Percentiles rank a stretch among this genome's conserved stretches.
phyloP scores from a whole-genome alignment of 2,113 vertebrate species.

The Myrmophylax atrothorax region DNA sequence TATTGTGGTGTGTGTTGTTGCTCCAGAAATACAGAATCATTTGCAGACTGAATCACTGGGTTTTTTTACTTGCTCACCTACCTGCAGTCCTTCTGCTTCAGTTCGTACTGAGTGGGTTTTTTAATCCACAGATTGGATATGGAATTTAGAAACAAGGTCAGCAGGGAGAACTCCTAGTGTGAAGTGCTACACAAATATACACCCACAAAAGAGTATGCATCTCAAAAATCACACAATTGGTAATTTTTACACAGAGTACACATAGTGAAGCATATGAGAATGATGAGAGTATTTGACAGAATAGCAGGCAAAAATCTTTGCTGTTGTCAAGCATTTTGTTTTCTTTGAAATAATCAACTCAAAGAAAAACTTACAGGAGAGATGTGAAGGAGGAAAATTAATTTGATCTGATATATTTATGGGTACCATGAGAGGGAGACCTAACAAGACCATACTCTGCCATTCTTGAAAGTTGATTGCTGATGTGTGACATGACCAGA shows the following conservation, averaged over 20 bases:
- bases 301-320: background rate
- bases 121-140: background rate
- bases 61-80: background rate
- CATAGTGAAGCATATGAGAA: background rate
- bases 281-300: background rate
- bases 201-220: background rate
- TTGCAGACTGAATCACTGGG: background rate
- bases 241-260: background rate
- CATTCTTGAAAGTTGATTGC: background rate
- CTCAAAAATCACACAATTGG: background rate
- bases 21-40: background rate
- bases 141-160: background rate
- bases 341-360: background rate
- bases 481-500: background rate
- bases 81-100: background rate
- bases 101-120: background rate
- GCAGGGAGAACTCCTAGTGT: background rate
- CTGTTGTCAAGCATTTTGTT: background rate
- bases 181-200: background rate
- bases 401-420: background rate
- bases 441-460: background rate
- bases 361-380: background rate
- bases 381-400: background rate
- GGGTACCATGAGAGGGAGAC: background rate
- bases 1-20: background rate